Evolutionary conservation across 2,888 invertebrate species (phyloP).

Genomic region (Cheilosia impressa): DNA sequence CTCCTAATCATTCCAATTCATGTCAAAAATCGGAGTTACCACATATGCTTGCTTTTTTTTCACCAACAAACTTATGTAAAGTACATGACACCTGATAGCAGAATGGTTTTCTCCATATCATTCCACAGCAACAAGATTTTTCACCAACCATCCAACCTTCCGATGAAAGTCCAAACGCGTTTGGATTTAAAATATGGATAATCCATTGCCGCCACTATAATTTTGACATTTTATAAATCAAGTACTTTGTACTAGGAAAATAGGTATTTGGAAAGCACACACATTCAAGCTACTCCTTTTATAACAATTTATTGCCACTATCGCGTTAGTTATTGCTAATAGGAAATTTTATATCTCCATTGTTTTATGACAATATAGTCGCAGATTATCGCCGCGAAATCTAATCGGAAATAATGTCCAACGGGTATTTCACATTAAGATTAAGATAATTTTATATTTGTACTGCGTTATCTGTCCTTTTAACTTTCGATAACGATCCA

Average conservation of each 20-base stretch:
- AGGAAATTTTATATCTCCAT: conserved; percentile 10
- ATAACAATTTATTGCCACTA: conserved; percentile 29
- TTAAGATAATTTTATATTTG: conserved; percentile 38
- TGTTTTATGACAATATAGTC: conserved; percentile 26
- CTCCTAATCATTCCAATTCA: not conserved
- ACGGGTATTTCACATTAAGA: conserved; percentile 67
- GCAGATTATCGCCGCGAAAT: conserved; percentile 60
- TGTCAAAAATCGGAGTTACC: not conserved
- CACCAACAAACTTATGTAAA: not conserved
- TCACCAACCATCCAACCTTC: not conserved
- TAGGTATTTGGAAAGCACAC: not conserved
- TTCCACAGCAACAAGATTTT: conserved; percentile 13
- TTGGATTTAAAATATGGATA: not conserved
- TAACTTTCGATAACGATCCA: conserved; percentile 43
- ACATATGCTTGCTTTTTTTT: not conserved
- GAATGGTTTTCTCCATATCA: not conserved
- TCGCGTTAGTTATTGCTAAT: conserved; percentile 18
- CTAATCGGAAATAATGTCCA: conserved; percentile 61
- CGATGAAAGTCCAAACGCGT: not conserved
- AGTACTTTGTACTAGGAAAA: not conserved
- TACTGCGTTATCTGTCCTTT: conserved; percentile 11
- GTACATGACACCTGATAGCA: not conserved
- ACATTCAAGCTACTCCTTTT: not conserved
- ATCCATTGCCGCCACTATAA: not conserved
- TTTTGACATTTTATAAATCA: conserved; percentile 26